A percentile compares a stretch with the other conserved stretches of the same genome.
These are phyloP conservation scores for Falco columbarius DNA, from an alignment of 2,797 vertebrate genomes.

Conservation along the genomic window DNA sequence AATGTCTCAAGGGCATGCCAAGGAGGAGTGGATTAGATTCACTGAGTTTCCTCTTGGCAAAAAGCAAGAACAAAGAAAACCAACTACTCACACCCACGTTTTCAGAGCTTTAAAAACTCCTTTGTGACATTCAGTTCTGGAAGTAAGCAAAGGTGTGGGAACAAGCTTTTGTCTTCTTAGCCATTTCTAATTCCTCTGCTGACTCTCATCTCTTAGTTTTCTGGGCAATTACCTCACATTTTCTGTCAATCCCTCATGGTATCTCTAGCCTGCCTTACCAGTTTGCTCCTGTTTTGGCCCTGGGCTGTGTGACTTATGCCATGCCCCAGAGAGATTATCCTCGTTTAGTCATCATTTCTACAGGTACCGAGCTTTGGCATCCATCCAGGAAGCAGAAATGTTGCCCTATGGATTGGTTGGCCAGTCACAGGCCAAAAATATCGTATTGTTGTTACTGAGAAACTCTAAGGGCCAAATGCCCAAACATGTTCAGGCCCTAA, in stretches of 20 bases:
- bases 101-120: conserved; percentile 19
- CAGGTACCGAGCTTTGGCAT: neutral
- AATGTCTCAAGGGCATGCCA: neutral
- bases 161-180: neutral
- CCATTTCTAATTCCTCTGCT: neutral
- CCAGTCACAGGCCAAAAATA: neutral
- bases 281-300: conserved; percentile 19
- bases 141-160: neutral
- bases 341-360: conserved; percentile 4
- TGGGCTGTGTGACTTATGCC: neutral
- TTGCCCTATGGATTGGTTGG: neutral
- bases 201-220: neutral
- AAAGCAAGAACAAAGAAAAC: conserved; percentile 20
- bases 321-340: neutral
- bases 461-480: neutral
- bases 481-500: neutral
- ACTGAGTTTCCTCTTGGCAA: neutral
- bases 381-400: neutral
- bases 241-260: neutral
- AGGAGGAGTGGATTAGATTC: neutral
- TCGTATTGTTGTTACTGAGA: neutral
- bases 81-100: neutral
- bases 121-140: neutral
- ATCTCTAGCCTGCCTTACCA: neutral
- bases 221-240: neutral